Percentiles rank a stretch among this genome's conserved stretches.
phyloP scores from a whole-genome alignment of 2,888 invertebrate genomes.

The Philereme vetulata region DNA sequence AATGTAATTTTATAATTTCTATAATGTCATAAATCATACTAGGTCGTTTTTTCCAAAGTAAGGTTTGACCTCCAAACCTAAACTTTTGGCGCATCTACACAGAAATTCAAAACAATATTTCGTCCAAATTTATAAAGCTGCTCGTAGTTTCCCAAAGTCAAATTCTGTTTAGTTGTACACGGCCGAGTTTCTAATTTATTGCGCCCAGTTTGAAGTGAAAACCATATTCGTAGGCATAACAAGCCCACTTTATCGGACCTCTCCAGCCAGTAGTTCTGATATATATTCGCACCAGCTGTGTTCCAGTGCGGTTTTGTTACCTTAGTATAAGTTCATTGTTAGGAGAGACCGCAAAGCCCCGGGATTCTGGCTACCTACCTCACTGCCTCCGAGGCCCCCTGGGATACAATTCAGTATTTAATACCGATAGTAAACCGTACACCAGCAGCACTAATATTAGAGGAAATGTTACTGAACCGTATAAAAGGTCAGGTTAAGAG shows the following conservation, averaged over 20 bases:
- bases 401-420: slow-evolving; percentile 35
- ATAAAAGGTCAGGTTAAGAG: slow-evolving; percentile 28
- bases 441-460: slow-evolving; percentile 30
- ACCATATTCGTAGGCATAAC: slow-evolving; percentile 25
- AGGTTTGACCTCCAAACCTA: not conserved
- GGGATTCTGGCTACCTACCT: slow-evolving; percentile 22
- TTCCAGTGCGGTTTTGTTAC: slow-evolving; percentile 30
- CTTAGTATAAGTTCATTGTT: slow-evolving; percentile 33
- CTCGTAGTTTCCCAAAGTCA: slow-evolving; percentile 15
- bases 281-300: slow-evolving; percentile 29
- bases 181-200: slow-evolving; percentile 32
- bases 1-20: too few species aligned
- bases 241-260: slow-evolving; percentile 24
- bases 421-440: slow-evolving; percentile 30
- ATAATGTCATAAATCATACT: too few species aligned
- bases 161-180: slow-evolving; percentile 18
- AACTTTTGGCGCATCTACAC: not conserved
- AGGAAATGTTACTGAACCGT: slow-evolving; percentile 25
- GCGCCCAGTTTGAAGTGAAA: slow-evolving; percentile 29
- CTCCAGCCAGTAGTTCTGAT: slow-evolving; percentile 26
- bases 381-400: slow-evolving; percentile 19
- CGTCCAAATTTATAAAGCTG: slow-evolving; percentile 11
- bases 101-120: slow-evolving; percentile 16
- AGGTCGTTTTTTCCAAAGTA: not conserved
- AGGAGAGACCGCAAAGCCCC: slow-evolving; percentile 26